Evolutionary conservation across 1,140 invertebrate species (phyloP), one percentile per base, ranked within the genome.

Genomic region (Agrilus planipennis): DNA sequence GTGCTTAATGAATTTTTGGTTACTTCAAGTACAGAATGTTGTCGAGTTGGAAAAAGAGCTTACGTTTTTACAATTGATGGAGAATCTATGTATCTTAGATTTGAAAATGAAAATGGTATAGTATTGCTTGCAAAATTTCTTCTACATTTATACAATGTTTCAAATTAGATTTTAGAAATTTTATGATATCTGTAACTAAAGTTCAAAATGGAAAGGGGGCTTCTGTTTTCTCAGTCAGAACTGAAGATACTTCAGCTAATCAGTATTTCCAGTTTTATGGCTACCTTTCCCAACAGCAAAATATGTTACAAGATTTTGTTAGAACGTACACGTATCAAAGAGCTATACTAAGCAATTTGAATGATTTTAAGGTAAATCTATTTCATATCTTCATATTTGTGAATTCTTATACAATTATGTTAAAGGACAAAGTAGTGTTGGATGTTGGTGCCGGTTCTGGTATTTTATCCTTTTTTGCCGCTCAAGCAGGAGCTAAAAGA

Each of bases 221-320:
- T 2, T 92, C 88, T 0, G 82, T 92, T 39, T 98, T 98, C 65
- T 85, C 87, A n/a, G 84, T 92, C 46, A 73, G 94, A 60, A 97
- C 94, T 16, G 94, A 97, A 61, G 90, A 96, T 55, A 90, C 92
- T 0, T 96, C 92, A 14, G 93, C 93, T 20, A 86, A 88, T 61
- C 93, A 97, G 62, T 98, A 98, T 73, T 98, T 91, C 57, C 81
- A 98, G 72, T 98, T 98, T 68, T 98, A 99, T 68, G 92, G 94
- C 39, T 98, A 96, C 68, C 68, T 99, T 39, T 96, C 91, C 32
- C 95, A 99, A 62, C 95, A 99, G 65, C 95, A 99, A 68, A 99
- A 99, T 59, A 99, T 99, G 95, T 91, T 99, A 86, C 88, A 91
- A 71, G 95, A 99, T 66, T 99, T 95, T 62, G 90, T 99, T 32